Evolutionary conservation across 2,888 invertebrate species (phyloP).

Genomic region (Mycogona germanica): DNA sequence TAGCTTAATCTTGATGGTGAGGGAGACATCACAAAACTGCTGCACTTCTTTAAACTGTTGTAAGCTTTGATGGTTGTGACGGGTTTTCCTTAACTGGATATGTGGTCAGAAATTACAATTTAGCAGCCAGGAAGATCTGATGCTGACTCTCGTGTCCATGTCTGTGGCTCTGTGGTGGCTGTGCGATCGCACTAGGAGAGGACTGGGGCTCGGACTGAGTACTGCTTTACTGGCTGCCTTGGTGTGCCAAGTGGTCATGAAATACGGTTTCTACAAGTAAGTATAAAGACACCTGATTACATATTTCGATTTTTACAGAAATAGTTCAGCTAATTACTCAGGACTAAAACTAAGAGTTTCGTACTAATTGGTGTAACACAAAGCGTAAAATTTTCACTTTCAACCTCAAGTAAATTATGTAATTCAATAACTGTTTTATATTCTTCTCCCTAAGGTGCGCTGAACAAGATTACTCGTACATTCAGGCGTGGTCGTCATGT

Average conservation of each 20-base stretch:
- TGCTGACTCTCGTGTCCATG: conserved; percentile 35
- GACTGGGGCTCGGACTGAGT: conserved; percentile 36
- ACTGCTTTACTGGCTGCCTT: conserved; percentile 36
- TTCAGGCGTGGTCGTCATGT: conserved; percentile 37
- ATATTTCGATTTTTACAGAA: background rate
- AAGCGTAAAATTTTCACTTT: background rate
- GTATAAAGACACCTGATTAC: conserved; percentile 15
- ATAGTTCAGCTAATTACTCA: background rate
- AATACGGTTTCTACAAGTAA: conserved; percentile 37
- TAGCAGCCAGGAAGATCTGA: conserved; percentile 36
- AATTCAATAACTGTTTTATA: background rate
- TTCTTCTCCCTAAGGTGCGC: conserved; percentile 24
- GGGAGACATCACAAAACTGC: background rate
- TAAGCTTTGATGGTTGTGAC: too few relatives aligned
- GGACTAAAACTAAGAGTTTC: too few relatives aligned
- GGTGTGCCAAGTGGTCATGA: conserved; percentile 35
- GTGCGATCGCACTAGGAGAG: conserved; percentile 36
- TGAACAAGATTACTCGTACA: conserved; percentile 36
- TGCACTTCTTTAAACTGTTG: too few relatives aligned
- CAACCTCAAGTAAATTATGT: background rate
- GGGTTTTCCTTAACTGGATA: background rate
- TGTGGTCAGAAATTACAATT: conserved; percentile 35
- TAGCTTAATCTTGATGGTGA: background rate
- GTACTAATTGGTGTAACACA: background rate
- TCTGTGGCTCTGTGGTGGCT: conserved; percentile 39